A percentile compares a stretch with the other conserved stretches of the same genome.
Evolutionary conservation across 2,797 vertebrate genomes (phyloP).

Genomic region (Okamejei kenojei): DNA sequence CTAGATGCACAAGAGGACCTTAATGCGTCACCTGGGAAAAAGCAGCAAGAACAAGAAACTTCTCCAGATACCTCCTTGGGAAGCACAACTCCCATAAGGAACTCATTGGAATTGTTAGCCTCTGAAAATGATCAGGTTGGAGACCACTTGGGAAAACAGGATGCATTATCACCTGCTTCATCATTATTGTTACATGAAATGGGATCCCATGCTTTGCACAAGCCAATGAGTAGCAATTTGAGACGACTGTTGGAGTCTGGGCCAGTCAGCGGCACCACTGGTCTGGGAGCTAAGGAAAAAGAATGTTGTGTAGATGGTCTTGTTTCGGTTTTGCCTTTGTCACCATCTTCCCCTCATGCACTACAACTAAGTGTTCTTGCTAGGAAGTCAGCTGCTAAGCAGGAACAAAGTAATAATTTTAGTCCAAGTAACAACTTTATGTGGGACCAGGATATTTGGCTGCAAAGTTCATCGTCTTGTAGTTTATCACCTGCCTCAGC

Average conservation of each 20-base stretch:
- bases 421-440: slow-evolving; percentile 77
- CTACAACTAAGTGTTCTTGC: slow-evolving; percentile 96
- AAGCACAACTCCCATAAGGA: slow-evolving; percentile 80
- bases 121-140: slow-evolving; percentile 67
- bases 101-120: slow-evolving; percentile 76
- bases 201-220: slow-evolving; percentile 72
- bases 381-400: slow-evolving; percentile 89
- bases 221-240: slow-evolving; percentile 92
- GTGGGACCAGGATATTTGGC: slow-evolving; percentile 95
- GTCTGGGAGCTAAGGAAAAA: slow-evolving; percentile 63
- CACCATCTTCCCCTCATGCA: slow-evolving; percentile 86
- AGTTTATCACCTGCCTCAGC: slow-evolving; percentile 92
- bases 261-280: slow-evolving; percentile 74
- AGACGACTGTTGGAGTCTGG: slow-evolving; percentile 89
- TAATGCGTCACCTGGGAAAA: slow-evolving; percentile 65
- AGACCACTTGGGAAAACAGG: slow-evolving; percentile 69
- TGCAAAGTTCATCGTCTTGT: slow-evolving; percentile 74
- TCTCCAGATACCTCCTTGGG: slow-evolving; percentile 84
- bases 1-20: slow-evolving; percentile 85
- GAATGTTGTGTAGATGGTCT: slow-evolving; percentile 70
- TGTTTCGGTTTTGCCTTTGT: slow-evolving; percentile 72
- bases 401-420: slow-evolving; percentile 85
- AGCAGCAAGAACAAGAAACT: slow-evolving; percentile 68
- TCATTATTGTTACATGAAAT: slow-evolving; percentile 78
- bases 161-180: slow-evolving; percentile 81